Conservation (phyloP, 2,888 invertebrate species). For the Drosophila pseudotakahashii region DNA sequence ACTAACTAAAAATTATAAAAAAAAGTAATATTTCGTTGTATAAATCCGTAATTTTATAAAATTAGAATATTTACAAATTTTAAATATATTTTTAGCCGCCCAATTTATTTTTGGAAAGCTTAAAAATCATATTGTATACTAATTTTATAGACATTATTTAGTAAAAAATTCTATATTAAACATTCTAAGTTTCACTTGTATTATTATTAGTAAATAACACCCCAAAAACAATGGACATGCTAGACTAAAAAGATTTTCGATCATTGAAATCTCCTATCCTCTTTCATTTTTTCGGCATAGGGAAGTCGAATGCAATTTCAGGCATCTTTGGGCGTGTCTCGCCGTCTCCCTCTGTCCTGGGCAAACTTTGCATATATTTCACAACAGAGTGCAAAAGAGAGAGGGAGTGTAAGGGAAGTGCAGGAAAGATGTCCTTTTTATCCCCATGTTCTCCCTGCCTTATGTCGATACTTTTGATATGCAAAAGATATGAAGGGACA, state of each 20-base stretch:
- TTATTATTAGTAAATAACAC: no score
- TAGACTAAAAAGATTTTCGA: background rate
- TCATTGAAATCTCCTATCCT: background rate
- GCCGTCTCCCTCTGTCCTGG: constrained; percentile 34
- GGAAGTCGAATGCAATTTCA: constrained; percentile 64
- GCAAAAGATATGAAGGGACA: constrained; percentile 78
- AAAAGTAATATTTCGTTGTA: no score
- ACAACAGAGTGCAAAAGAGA: constrained; percentile 34
- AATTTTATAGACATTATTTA: no score
- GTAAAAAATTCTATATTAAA: no score
- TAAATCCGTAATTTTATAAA: no score
- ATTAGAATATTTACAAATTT: no score
- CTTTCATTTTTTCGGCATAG: constrained; percentile 5
- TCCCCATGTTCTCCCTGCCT: constrained; percentile 12
- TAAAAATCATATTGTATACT: no score
- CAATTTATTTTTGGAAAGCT: no score
- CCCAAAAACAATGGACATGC: background rate
- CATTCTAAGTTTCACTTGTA: no score
- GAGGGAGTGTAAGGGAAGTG: no score
- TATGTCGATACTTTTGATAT: constrained; percentile 73
- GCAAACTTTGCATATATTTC: constrained; percentile 73
- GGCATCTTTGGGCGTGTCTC: constrained; percentile 49
- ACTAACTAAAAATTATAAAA: no score
- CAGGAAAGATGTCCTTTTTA: constrained; percentile 12
- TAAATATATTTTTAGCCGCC: no score